phyloP scores from a whole-genome alignment of 2,888 invertebrate species.

The Standfussiana lucernea region DNA sequence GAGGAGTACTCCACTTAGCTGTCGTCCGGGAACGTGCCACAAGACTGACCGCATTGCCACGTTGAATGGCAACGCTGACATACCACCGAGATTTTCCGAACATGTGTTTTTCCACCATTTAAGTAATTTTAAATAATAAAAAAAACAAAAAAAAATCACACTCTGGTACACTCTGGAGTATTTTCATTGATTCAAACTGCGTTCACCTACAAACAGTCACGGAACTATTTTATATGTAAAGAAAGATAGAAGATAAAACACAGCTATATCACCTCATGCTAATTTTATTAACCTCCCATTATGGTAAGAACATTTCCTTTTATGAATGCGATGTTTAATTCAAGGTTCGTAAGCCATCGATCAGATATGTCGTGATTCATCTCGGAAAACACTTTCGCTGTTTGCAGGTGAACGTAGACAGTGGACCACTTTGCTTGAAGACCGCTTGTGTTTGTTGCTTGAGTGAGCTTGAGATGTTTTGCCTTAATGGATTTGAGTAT shows the following conservation, averaged over 20 bases:
- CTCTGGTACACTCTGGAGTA: no score
- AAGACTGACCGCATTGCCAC: neutral
- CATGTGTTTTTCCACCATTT: neutral
- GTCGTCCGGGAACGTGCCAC: neutral
- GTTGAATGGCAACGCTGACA: neutral
- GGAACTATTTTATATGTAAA: slow-evolving; percentile 4
- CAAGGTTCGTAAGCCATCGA: slow-evolving; percentile 40
- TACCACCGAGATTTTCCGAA: neutral
- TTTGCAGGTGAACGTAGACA: slow-evolving; percentile 39
- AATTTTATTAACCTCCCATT: slow-evolving; percentile 48
- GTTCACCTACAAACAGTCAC: neutral
- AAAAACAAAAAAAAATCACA: no score
- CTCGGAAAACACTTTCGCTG: slow-evolving; percentile 69
- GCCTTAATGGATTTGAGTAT: slow-evolving; percentile 16
- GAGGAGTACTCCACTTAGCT: neutral
- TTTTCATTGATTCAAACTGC: neutral
- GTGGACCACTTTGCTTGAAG: slow-evolving; percentile 13
- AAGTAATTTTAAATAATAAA: no score
- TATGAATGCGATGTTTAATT: slow-evolving; percentile 35
- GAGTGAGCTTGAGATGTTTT: slow-evolving; percentile 48
- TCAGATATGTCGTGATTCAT: slow-evolving; percentile 53
- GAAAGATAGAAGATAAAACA: slow-evolving; percentile 15
- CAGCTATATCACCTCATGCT: slow-evolving; percentile 15
- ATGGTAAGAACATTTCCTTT: slow-evolving; percentile 46
- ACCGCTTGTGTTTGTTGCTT: slow-evolving; percentile 42